These are phyloP conservation scores for Pedetes capensis DNA, from an alignment of 2,113 vertebrate genomes.

Conservation along the genomic window DNA sequence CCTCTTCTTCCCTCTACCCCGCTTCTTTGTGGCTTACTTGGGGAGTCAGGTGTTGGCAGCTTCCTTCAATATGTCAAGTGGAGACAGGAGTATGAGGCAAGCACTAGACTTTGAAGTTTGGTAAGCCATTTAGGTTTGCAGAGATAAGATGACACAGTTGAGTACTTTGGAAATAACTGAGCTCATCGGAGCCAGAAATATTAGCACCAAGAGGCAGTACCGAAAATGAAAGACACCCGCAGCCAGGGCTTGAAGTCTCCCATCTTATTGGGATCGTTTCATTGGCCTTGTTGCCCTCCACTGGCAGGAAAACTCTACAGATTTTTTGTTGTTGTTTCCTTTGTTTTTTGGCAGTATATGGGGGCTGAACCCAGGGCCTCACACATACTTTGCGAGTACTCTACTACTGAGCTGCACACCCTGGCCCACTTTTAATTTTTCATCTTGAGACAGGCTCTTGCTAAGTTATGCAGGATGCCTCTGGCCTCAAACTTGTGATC, in stretches of 20 bases:
- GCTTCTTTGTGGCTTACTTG: neutral
- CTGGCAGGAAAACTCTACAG: neutral
- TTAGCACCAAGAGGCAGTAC: neutral
- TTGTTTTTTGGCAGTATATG: too few relatives aligned
- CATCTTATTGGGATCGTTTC: rapidly evolving
- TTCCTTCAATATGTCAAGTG: neutral
- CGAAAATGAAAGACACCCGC: neutral
- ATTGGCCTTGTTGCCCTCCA: neutral
- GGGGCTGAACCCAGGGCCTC: too few relatives aligned
- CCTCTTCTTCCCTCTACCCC: neutral
- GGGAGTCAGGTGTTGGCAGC: neutral
- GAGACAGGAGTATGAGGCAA: neutral
- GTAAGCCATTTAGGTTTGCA: neutral
- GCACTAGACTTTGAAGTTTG: neutral
- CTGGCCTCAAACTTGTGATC: too few relatives aligned
- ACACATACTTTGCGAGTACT: too few relatives aligned
- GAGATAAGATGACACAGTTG: neutral
- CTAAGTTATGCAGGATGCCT: too few relatives aligned
- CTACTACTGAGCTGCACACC: too few relatives aligned
- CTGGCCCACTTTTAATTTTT: too few relatives aligned
- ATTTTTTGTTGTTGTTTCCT: too few relatives aligned
- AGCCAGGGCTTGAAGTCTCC: neutral
- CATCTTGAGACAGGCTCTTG: too few relatives aligned
- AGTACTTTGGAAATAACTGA: neutral
- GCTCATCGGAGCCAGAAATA: neutral